Evolutionary conservation across 2,888 invertebrate genomes (phyloP).

Genomic region (Drosophila meridiana): DNA sequence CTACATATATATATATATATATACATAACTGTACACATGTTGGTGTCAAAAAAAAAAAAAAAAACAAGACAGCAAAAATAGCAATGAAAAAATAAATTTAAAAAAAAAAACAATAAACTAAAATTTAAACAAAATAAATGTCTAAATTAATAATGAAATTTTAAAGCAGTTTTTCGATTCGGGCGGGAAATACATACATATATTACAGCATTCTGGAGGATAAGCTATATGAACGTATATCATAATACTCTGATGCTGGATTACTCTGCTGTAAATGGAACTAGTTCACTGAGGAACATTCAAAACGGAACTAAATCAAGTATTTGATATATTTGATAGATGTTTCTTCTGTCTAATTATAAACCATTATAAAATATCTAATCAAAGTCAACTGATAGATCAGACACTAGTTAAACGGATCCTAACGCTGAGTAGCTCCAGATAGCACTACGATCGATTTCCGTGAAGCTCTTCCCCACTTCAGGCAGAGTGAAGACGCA

Average conservation of each 20-base stretch:
- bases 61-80: slow-evolving; percentile 45
- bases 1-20: slow-evolving; percentile 12
- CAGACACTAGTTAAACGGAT: neutral
- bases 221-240: neutral
- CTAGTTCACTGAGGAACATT: neutral
- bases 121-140: slow-evolving; percentile 66
- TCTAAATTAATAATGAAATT: slow-evolving; percentile 74
- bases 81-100: slow-evolving; percentile 36
- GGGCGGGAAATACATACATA: neutral
- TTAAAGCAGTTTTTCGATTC: slow-evolving; percentile 6
- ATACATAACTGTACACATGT: slow-evolving; percentile 20
- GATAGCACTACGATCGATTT: neutral
- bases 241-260: no score
- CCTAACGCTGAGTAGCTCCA: slow-evolving; percentile 2
- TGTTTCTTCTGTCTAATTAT: no score
- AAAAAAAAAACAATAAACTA: slow-evolving; percentile 31
- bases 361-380: neutral
- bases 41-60: slow-evolving; percentile 29
- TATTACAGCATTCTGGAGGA: neutral
- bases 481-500: slow-evolving; percentile 12
- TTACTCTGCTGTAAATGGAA: neutral
- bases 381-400: neutral
- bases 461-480: neutral
- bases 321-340: no score
- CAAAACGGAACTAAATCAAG: neutral